A percentile compares a stretch with the other conserved stretches of the same genome.
Conservation (phyloP, 2,113 vertebrate species). For the Manacus vitellinus region DNA sequence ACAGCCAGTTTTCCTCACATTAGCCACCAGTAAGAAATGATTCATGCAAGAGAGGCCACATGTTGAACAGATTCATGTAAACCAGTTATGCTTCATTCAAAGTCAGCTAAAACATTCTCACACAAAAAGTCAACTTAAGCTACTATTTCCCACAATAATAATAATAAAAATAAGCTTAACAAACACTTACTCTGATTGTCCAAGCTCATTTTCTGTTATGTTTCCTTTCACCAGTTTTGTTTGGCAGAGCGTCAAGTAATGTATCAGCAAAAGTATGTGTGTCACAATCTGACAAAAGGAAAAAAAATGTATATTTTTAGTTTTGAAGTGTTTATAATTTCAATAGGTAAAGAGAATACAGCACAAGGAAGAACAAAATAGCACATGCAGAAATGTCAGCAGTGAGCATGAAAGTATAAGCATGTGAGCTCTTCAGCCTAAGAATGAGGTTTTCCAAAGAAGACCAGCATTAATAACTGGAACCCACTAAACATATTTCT, state of each 20-base stretch:
- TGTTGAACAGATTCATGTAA: constrained; percentile 35
- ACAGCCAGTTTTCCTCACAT: constrained; percentile 45
- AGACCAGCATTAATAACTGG: neutral
- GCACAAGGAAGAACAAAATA: constrained; percentile 4
- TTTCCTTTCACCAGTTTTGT: constrained; percentile 34
- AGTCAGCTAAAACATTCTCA: constrained; percentile 62
- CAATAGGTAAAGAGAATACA: neutral
- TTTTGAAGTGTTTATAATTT: constrained; percentile 37
- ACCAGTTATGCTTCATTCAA: neutral
- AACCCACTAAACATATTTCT: neutral
- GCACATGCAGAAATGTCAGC: constrained; percentile 11
- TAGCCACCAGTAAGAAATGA: constrained; percentile 53
- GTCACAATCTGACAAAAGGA: constrained; percentile 31
- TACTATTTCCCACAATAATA: constrained; percentile 55
- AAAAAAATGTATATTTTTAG: constrained; percentile 47
- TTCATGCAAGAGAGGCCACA: constrained; percentile 61
- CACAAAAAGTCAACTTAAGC: constrained; percentile 54
- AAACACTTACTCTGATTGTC: constrained; percentile 33
- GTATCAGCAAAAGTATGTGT: constrained; percentile 35
- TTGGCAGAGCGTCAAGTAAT: neutral
- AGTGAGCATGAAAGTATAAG: neutral
- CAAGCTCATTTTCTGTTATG: constrained; percentile 24
- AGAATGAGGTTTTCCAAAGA: neutral
- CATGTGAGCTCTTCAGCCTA: neutral
- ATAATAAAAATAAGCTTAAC: constrained; percentile 58